phyloP scores from a whole-genome alignment of 2,113 vertebrate species.

The Cettia cetti region DNA sequence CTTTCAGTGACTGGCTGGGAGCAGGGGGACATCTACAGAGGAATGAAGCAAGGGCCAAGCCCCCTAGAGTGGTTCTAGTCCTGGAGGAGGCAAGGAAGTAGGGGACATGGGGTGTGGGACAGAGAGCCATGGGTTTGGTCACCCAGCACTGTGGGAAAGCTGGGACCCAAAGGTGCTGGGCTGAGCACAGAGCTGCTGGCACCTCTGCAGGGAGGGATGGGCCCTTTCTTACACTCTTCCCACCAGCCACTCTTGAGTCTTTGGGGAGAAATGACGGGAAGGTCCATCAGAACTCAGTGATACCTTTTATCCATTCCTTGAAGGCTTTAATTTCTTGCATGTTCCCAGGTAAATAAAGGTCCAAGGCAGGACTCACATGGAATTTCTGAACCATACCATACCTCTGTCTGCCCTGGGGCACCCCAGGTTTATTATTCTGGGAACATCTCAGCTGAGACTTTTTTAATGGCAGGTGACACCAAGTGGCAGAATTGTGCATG shows the following conservation, averaged over 20 bases:
- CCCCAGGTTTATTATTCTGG: not conserved
- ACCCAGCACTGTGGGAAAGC: not conserved
- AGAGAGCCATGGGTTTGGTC: not conserved
- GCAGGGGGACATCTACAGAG: not conserved
- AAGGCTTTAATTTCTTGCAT: not conserved
- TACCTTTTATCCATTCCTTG: not conserved
- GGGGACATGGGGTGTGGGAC: too few relatives aligned
- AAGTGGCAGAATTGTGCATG: not conserved
- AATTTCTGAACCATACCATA: not conserved
- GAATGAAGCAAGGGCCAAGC: not conserved
- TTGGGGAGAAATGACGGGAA: not conserved
- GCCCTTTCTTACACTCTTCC: not conserved
- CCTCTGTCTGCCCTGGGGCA: not conserved
- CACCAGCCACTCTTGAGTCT: not conserved
- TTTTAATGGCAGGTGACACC: slow-evolving; percentile 26
- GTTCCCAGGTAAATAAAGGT: not conserved
- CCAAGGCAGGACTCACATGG: not conserved
- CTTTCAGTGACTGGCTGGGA: not conserved
- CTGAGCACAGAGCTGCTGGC: not conserved
- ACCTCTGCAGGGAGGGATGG: not conserved
- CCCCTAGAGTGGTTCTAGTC: not conserved
- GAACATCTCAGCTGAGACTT: not conserved
- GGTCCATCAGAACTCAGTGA: not conserved
- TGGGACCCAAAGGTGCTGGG: not conserved
- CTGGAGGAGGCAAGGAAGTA: not conserved